phyloP scores from a whole-genome alignment of 2,113 vertebrate species.

The Perccottus glenii region DNA sequence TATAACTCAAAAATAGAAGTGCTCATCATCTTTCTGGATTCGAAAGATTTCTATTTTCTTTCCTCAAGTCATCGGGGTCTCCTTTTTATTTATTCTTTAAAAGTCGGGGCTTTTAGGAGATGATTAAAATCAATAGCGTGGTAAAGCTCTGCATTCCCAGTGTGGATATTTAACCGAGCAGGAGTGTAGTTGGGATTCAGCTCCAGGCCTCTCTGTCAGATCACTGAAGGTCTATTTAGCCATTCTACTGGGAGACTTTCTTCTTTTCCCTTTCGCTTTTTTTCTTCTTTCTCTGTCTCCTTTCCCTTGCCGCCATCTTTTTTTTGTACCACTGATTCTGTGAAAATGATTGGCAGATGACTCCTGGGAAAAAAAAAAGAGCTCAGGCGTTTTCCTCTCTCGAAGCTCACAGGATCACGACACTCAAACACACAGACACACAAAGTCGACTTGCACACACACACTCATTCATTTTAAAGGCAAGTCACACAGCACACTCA shows the following conservation, averaged over 20 bases:
- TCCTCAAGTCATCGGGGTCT: conserved; percentile 25
- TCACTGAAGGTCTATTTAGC: conserved; percentile 76
- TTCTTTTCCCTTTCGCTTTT: conserved; percentile 43
- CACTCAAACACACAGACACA: conserved; percentile 68
- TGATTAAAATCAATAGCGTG: conserved; percentile 79
- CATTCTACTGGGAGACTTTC: conserved; percentile 74
- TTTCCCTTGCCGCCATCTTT: conserved; percentile 28
- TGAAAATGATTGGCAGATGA: conserved; percentile 82
- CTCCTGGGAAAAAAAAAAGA: conserved; percentile 72
- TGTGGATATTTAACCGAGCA: conserved; percentile 63
- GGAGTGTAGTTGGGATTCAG: conserved; percentile 73
- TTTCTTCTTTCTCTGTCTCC: conserved; percentile 55
- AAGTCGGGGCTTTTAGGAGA: conserved; percentile 59
- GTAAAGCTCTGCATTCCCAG: conserved; percentile 56
- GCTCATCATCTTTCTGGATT: conserved; percentile 14
- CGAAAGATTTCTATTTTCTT: conserved; percentile 34
- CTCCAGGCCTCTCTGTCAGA: conserved; percentile 67
- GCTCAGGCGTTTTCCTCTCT: conserved; percentile 64
- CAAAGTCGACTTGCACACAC: conserved; percentile 14
- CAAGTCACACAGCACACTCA: conserved; percentile 47
- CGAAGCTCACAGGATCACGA: conserved; percentile 62
- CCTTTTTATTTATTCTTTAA: conserved; percentile 46
- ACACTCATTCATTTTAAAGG: conserved; percentile 45
- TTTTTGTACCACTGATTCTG: conserved; percentile 59
- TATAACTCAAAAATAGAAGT: conserved; percentile 19